Evolutionary conservation across 2,888 invertebrate genomes (phyloP), one percentile per base, ranked within the genome.

Genomic region (Pemphredon lugubris): DNA sequence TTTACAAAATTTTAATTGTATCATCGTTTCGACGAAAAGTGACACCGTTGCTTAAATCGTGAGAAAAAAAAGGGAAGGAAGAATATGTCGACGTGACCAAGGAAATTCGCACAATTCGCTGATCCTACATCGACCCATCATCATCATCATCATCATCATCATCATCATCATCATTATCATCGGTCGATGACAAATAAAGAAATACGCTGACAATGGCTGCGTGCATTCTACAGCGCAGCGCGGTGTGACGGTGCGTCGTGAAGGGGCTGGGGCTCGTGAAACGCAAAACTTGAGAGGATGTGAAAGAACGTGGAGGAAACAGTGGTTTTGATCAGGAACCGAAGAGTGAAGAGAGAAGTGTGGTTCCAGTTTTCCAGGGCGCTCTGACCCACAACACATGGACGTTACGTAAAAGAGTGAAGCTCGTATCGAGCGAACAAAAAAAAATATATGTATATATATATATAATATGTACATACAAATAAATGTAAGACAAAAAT

Each of bases 351-450:
- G 65, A 65, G 57, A 60, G 54, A 59, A 51, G 26, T 63, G 53
- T 60, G 57, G 59, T 66, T 73, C 61, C 64, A 71, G 47, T 66
- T 75, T 45, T 61, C 61, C 79, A 88, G 89, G 89, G 89, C 88
- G 89, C 89, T 89, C 89, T 89, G 89, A 89, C 89, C 89, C 89
- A 89, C 89, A 89, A 89, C 89, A 89, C 89, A 89, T 89, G 89
- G 89, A 89, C 89, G 87, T 88, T 79, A 79, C 54, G 59, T 75
- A 80, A 80, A 70, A 79, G 66, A 70, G 73, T 66, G 79, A 79
- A 75, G 73, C 71, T 72, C 74, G 77, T 79, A 71, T 73, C 75
- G 75, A 75, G 75, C 67, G 73, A 74, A 73, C 71, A 60, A 65
- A 65, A 69, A 66, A 47, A 69, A 48, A 53, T 23, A 64, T 34